Evolutionary conservation across 2,113 vertebrate genomes (phyloP).

Genomic region (Datnioides undecimradiatus): DNA sequence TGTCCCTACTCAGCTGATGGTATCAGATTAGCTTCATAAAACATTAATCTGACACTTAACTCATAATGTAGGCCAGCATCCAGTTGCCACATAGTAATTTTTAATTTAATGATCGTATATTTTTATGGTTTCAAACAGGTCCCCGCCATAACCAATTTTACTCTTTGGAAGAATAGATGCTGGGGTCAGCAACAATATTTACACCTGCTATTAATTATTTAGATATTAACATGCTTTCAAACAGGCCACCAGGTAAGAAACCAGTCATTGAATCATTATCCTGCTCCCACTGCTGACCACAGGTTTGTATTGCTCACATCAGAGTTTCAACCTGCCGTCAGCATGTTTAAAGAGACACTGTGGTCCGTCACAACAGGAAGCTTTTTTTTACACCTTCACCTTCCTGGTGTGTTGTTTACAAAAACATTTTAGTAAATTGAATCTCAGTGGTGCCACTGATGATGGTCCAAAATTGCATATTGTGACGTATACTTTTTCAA

Average conservation of each 20-base stretch:
- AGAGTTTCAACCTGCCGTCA: background rate
- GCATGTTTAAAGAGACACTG: background rate
- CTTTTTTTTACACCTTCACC: background rate
- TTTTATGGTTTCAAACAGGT: background rate
- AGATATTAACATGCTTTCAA: background rate
- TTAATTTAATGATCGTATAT: background rate
- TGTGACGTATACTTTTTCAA: background rate
- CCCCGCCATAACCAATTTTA: background rate
- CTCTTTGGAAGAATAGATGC: background rate
- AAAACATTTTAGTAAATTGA: background rate
- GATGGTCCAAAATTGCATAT: background rate
- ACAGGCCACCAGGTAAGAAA: background rate
- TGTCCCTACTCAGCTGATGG: background rate
- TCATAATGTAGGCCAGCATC: background rate
- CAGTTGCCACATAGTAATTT: background rate
- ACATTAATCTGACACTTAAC: background rate
- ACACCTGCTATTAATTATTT: no score
- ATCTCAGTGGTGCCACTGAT: background rate
- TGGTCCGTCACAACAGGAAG: background rate
- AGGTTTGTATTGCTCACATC: background rate
- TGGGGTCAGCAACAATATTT: background rate
- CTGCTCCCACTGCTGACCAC: background rate
- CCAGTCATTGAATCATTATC: background rate
- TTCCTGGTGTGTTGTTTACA: constrained; percentile 4
- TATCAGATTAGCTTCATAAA: background rate